Base-by-base conservation (phyloP, 2,113 vertebrate species). In the Scalopus aquaticus region DNA sequence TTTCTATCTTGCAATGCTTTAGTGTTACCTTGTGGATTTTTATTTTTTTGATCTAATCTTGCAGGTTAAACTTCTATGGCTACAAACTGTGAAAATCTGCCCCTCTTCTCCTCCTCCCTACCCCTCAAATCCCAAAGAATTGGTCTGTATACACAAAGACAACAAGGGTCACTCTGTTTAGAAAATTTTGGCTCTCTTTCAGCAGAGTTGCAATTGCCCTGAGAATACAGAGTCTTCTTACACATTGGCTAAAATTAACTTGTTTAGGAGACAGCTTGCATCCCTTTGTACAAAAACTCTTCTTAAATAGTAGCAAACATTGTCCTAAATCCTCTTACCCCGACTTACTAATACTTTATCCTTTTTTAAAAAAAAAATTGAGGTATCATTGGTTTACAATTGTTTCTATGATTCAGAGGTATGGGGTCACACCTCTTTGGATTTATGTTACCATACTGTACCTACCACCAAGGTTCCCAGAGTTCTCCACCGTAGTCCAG, bases 131-230 rank as follows among this genome's bases (percentile, higher is more conserved):
- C 90, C 81, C 79, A 95, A 93, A 49, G 88, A 96, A 30, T 60
- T 4, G n/a, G 70, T 94, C 76, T 56, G 67, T 88, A 87, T 72
- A 87, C 70, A 97, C 88, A 96, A 97, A 97, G 94, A 96, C 92
- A 96, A 97, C 97, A 97, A 97, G 84, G 94, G 81, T 85, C 51
- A 92, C 93, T 97, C 94, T 97, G 97, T 97, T 96, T 93, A 73
- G 65, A 77, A 90, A 93, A 58, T 70, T 26, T 82, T 94, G 97
- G 96, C 95, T 92, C 24, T 65, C 82, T 96, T 91, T 95, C 93
- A 97, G 81, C 62, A 16, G 62, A 73, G 85, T 96, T 42, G 28
- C 92, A 26, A 35, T 39, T 89, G 77, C 86, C 80, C 73, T 94
- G 26, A 85, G 69, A 97, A 97, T 88, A 84, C 82, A 85, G 72